These are phyloP conservation scores for Phocoena sinus DNA, from an alignment of 2,113 vertebrate genomes.

Conservation along the genomic window DNA sequence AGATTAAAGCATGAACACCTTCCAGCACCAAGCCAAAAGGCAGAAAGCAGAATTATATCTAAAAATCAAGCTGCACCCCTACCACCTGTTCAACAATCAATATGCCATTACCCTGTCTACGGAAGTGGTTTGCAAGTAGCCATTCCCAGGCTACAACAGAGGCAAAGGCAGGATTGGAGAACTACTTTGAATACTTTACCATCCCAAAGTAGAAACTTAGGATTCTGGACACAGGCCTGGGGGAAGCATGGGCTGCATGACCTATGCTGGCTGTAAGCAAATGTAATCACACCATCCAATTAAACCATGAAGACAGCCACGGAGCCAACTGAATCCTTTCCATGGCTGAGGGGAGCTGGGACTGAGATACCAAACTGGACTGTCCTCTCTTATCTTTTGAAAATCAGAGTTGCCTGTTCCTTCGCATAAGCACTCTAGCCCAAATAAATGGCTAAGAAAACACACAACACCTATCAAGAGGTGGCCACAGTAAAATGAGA, in stretches of 20 bases:
- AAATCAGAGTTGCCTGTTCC: background rate
- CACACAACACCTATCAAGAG: background rate
- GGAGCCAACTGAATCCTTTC: slow-evolving; percentile 46
- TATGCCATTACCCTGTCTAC: slow-evolving; percentile 56
- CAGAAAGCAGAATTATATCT: slow-evolving; percentile 74
- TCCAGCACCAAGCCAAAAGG: slow-evolving; percentile 62
- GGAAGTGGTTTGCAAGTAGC: slow-evolving; percentile 53
- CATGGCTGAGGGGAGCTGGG: slow-evolving; percentile 14
- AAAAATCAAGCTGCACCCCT: slow-evolving; percentile 70
- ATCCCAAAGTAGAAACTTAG: background rate
- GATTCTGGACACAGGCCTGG: slow-evolving; percentile 41
- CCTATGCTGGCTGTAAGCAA: slow-evolving; percentile 49
- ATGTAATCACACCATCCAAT: slow-evolving; percentile 47
- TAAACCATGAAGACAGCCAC: slow-evolving; percentile 24
- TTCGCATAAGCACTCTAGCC: background rate
- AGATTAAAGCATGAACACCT: slow-evolving; percentile 62
- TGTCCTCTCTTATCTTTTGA: slow-evolving; percentile 11
- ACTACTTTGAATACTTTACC: slow-evolving; percentile 12
- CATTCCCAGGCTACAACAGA: background rate
- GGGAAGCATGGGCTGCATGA: slow-evolving; percentile 34
- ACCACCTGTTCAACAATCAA: slow-evolving; percentile 73
- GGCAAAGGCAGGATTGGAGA: slow-evolving; percentile 28
- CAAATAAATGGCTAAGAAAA: background rate
- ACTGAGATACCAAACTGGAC: background rate
- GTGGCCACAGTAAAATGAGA: background rate